Percentiles rank a stretch among this genome's conserved stretches.
Conservation (phyloP, 2,888 invertebrate genomes). For the Ichneumoninae sp. region DNA sequence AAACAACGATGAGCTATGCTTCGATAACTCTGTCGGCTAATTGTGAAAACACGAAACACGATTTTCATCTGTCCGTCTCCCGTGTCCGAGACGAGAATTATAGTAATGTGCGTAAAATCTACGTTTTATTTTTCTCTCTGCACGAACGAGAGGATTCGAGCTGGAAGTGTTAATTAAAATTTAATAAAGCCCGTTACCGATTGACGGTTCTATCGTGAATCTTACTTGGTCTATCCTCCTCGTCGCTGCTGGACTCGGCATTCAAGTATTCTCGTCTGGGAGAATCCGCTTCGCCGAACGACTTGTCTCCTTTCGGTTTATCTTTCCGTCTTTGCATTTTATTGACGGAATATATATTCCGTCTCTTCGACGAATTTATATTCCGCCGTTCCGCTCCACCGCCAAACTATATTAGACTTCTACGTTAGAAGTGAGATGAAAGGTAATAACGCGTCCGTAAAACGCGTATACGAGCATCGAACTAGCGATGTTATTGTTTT, state of each 20-base stretch:
- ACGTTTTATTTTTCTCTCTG: background rate
- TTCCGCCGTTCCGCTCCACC: conserved; percentile 45
- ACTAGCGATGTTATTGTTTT: conserved; percentile 6
- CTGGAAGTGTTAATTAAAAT: conserved; percentile 75
- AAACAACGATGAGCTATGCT: conserved; percentile 44
- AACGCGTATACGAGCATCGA: conserved; percentile 8
- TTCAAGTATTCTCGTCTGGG: conserved; percentile 81
- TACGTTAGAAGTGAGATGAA: background rate
- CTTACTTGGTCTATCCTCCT: conserved; percentile 64
- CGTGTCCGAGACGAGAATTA: background rate
- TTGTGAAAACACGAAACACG: background rate
- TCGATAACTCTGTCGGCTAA: background rate
- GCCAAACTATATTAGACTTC: conserved; percentile 54
- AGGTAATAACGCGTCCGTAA: background rate
- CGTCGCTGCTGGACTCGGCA: conserved; percentile 77
- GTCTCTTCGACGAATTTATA: conserved; percentile 53
- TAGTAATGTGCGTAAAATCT: background rate
- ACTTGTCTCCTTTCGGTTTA: conserved; percentile 77
- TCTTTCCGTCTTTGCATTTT: conserved; percentile 80
- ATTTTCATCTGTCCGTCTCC: background rate
- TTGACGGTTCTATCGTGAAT: conserved; percentile 72
- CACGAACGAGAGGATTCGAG: background rate
- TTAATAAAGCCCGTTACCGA: conserved; percentile 46
- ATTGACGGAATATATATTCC: conserved; percentile 71
- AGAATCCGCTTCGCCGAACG: conserved; percentile 71